phyloP scores from a whole-genome alignment of 1,140 invertebrate genomes.

The Drosophila funebris region DNA sequence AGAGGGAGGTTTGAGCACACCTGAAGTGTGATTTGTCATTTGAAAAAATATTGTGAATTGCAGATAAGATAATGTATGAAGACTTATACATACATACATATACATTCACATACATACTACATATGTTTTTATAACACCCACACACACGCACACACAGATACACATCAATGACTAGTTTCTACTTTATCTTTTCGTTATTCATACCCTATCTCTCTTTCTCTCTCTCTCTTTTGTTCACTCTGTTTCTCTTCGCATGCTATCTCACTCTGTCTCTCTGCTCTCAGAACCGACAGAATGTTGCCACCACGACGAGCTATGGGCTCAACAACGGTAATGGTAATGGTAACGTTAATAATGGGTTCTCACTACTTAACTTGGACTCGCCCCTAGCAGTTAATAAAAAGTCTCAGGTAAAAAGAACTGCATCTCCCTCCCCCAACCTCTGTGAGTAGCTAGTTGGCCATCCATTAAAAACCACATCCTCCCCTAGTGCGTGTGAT shows the following conservation, averaged over 20 bases:
- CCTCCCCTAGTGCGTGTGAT: not conserved
- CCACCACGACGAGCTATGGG: constrained; percentile 83
- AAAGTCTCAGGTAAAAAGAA: constrained; percentile 83
- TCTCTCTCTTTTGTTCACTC: constrained; percentile 11
- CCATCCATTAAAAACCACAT: not conserved
- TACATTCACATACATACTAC: not conserved
- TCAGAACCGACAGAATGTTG: constrained; percentile 86
- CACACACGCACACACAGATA: constrained; percentile 8
- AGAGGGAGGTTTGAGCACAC: not conserved
- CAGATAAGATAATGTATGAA: constrained; percentile 50
- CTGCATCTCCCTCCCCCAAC: not conserved
- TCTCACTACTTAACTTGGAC: constrained; percentile 86
- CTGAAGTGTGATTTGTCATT: not conserved
- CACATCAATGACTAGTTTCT: not conserved
- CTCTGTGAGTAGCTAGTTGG: constrained; percentile 13
- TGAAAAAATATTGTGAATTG: constrained; percentile 1
- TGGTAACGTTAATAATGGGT: constrained; percentile 84
- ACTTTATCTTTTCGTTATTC: not conserved
- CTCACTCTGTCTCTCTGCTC: constrained; percentile 25
- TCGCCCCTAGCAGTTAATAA: constrained; percentile 84
- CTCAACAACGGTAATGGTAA: constrained; percentile 55
- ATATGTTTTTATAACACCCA: not conserved
- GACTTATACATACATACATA: not conserved
- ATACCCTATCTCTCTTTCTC: constrained; percentile 1
- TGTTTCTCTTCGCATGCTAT: constrained; percentile 27